Base-by-base conservation (phyloP, 2,113 vertebrate genomes). In the Arvicanthis niloticus region DNA sequence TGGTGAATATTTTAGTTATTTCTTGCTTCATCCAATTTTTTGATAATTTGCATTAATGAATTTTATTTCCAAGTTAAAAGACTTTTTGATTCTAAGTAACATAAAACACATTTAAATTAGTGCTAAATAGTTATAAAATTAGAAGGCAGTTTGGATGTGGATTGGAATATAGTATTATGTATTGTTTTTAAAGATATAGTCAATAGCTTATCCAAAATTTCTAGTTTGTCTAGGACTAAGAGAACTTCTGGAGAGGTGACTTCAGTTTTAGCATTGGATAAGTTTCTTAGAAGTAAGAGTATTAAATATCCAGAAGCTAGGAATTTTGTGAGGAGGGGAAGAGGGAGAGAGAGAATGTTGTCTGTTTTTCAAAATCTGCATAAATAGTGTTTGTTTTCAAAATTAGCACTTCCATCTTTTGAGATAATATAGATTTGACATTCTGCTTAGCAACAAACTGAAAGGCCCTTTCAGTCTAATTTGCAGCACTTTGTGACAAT, bases 41-140 rank as follows among this genome's bases (percentile, higher is more conserved):
- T 13, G 70, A 90, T 90, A 92, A 87, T 87, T 89, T 87, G 31
- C 80, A 89, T 68, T 40, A 82, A 53, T 0, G 2, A 62, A 78
- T 96, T 91, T 93, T 82, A 96, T 91, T 89, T 96, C 68, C 53
- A 87, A 91, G 37, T 90, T 90, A 86, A 93, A 94, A 81, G 34
- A 96, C 26, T 56, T 26, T 89, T 93, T 77, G 37, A 89, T 2
- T 96, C 53, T 82, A 67, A 86, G 21, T 15, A 93, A 53, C 15
- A 45, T 62, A 34, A 89, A 76, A 88, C 51, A 22, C 8, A 86
- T 85, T 92, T 80, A 88, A 53, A 37, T 40, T 91, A 93, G 86
- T 73, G 73, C 1, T 76, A 87, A 81, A 16, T 37, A n/a, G 7
- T 56, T 93, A 76, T 86, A 65, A 88, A 67, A 80, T 76, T 96